Evolutionary conservation across 2,797 vertebrate genomes (phyloP).

Genomic region (Anguilla megastoma): DNA sequence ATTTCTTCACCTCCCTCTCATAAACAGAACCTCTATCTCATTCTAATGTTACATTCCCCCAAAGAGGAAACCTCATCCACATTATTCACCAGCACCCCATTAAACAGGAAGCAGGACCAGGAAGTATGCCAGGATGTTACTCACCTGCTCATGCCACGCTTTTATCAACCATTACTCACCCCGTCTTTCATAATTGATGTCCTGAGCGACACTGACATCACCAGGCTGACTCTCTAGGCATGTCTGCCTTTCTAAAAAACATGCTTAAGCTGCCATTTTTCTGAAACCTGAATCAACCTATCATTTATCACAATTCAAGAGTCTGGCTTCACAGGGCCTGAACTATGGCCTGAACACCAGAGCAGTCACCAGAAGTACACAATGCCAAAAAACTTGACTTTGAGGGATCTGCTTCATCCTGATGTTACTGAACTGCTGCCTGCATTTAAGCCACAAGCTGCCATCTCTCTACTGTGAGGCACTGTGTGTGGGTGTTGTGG

Average conservation of each 20-base stretch:
- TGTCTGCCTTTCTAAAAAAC: neutral
- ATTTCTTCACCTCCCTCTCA: neutral
- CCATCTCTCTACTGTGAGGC: neutral
- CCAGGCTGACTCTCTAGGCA: neutral
- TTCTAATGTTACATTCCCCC: slow-evolving; percentile 70
- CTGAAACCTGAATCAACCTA: neutral
- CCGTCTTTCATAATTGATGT: neutral
- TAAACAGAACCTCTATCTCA: slow-evolving; percentile 18
- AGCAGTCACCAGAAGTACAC: neutral
- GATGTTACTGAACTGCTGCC: neutral
- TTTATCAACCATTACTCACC: neutral
- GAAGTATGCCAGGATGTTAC: slow-evolving; percentile 11
- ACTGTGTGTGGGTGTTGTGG: neutral
- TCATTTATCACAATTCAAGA: neutral
- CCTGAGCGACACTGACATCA: neutral
- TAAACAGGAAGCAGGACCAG: slow-evolving; percentile 64
- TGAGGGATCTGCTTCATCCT: neutral
- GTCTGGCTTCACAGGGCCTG: neutral
- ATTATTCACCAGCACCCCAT: slow-evolving; percentile 79
- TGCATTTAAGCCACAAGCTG: neutral
- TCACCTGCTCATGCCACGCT: slow-evolving; percentile 16
- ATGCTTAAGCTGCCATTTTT: neutral
- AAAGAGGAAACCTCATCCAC: slow-evolving; percentile 74
- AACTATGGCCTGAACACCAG: neutral
- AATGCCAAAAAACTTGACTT: neutral